A percentile compares a stretch with the other conserved stretches of the same genome.
Conservation (phyloP, 2,888 invertebrate genomes). For the Dexiosoma caninum region DNA sequence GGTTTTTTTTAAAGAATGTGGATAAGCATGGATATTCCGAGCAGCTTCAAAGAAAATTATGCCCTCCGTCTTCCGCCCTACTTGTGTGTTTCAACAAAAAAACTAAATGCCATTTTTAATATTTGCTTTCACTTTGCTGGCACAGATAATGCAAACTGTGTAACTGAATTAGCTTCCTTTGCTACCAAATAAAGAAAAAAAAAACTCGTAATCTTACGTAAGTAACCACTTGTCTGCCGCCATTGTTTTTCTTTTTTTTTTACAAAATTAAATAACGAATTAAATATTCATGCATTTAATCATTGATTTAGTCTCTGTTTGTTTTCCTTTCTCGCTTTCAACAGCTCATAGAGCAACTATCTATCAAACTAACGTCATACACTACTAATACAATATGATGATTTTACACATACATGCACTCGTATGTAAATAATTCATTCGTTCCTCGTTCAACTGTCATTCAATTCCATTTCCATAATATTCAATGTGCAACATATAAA, state of each 20-base stretch:
- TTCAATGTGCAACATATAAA: constrained; percentile 17
- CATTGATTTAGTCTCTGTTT: constrained; percentile 7
- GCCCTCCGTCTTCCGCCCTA: no score
- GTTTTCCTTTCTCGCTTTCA: background rate
- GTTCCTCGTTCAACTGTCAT: constrained; percentile 44
- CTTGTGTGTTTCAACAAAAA: no score
- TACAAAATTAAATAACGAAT: constrained; percentile 4
- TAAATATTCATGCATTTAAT: constrained; percentile 34
- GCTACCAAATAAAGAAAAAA: background rate
- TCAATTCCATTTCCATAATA: constrained; percentile 50
- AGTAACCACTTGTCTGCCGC: background rate
- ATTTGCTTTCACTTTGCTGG: no score
- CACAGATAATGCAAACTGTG: no score
- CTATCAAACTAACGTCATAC: background rate
- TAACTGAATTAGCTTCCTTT: background rate
- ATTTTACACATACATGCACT: background rate
- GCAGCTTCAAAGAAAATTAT: no score
- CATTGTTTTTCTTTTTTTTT: background rate
- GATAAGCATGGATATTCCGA: no score
- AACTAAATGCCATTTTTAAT: no score
- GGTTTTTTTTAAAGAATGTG: no score
- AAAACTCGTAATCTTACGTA: no score
- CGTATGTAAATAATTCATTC: constrained; percentile 6
- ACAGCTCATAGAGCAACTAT: background rate
- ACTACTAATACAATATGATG: no score